Conservation (phyloP, 2,888 invertebrate species). For the Cylindroiulus punctatus region DNA sequence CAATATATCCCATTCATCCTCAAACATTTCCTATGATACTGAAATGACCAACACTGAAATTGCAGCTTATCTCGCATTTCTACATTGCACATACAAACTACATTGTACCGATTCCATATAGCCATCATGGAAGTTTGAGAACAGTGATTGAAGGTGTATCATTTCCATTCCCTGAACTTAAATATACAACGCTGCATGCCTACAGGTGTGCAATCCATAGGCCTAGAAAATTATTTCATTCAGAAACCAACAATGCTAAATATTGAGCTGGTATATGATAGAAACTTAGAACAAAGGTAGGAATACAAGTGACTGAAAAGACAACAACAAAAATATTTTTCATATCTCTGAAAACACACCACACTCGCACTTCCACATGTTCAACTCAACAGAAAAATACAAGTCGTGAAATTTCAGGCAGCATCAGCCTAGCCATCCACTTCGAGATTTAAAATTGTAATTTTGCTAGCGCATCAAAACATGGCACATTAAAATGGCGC, state of each 20-base stretch:
- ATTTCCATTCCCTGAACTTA: no score
- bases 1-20: no score
- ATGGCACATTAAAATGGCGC: background rate
- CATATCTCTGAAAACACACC: no score
- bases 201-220: background rate
- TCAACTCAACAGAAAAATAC: no score
- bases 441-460: background rate
- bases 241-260: background rate
- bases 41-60: no score
- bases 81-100: no score
- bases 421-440: background rate
- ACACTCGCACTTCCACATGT: no score
- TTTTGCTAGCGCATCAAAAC: background rate
- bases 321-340: no score
- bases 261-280: background rate
- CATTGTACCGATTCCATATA: background rate
- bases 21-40: no score
- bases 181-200: background rate
- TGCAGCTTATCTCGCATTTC: no score
- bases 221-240: background rate
- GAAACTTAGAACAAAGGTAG: no score
- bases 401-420: background rate
- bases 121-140: background rate
- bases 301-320: no score
- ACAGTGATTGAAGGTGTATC: background rate